Evolutionary conservation across 1,140 invertebrate species (phyloP), one percentile per base, ranked within the genome.

Genomic region (Trypoxylus dichotomus): DNA sequence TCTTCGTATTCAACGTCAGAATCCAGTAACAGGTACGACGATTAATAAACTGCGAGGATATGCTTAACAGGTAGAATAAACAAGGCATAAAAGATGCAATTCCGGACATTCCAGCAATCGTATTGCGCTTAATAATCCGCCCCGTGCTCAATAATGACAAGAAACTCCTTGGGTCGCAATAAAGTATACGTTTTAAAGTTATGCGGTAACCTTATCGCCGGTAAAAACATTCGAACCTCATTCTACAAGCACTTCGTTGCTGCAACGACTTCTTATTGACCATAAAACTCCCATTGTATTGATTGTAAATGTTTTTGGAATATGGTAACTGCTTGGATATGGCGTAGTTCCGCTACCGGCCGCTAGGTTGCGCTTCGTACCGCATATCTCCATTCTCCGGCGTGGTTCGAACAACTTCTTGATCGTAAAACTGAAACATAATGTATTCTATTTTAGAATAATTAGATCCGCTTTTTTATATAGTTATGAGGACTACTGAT

Each of bases 221-320:
- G 80, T 79, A 82, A 83, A 80, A 85, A 83, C 84, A 81, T 85
- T 84, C 81, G 83, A 83, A 83, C 83, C 82, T 85, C 83, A 83
- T 84, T 84, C 80, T 83, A 84, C 84, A 84, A 83, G 83, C 82
- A 79, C 81, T 84, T 84, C 79, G 42, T 77, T 81, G 80, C 81
- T 82, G 74, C 79, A 86, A 86, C 82, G 84, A 81, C 83, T 82
- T 79, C 83, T 86, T 86, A 86, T 85, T 82, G 83, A 82, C 81
- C 83, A 83, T 86, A 85, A 86, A 86, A 85, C 81, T 82, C 84
- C 83, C 84, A 86, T 86, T 83, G 85, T 85, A 86, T 86, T 86
- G 85, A 86, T 86, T 85, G 84, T 83, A 84, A 85, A 84, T 82
- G 83, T 80, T 79, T 78, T 81, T 71, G 79, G 77, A 77, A 80